These are phyloP conservation scores for Symphodus melops DNA, from an alignment of 2,113 vertebrate species.

Conservation along the genomic window DNA sequence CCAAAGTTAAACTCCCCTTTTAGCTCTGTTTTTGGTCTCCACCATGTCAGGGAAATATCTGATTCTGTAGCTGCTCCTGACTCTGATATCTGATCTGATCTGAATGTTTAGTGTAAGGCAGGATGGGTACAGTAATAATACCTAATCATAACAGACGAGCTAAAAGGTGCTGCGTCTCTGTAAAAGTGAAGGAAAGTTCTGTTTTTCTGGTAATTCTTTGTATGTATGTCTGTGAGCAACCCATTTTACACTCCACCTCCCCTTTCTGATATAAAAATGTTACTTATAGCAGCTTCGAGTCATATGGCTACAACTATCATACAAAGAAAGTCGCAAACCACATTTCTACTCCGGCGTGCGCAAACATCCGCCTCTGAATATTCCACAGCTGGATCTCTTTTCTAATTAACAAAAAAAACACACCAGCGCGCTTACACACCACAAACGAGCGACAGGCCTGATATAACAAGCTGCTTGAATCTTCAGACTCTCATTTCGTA, in stretches of 20 bases:
- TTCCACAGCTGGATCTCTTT: conserved; percentile 63
- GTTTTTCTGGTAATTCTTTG: too few species aligned
- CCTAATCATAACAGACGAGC: not conserved
- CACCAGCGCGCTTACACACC: conserved; percentile 53
- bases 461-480: conserved; percentile 69
- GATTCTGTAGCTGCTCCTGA: not conserved
- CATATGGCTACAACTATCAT: not conserved
- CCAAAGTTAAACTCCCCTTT: not conserved
- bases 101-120: too few species aligned
- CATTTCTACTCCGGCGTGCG: not conserved
- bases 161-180: not conserved
- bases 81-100: too few species aligned
- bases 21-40: conserved; percentile 9
- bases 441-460: conserved; percentile 48
- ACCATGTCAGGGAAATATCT: not conserved
- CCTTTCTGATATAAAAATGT: not conserved
- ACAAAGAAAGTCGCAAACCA: not conserved
- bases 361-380: conserved; percentile 47
- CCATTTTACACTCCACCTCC: not conserved
- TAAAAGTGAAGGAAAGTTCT: not conserved
- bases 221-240: not conserved
- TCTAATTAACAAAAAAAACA: conserved; percentile 75
- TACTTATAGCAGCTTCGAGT: not conserved
- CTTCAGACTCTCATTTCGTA: conserved; percentile 58
- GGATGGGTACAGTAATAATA: too few species aligned